Base-by-base conservation (phyloP, 2,888 invertebrate species). In the Apamea sordens region DNA sequence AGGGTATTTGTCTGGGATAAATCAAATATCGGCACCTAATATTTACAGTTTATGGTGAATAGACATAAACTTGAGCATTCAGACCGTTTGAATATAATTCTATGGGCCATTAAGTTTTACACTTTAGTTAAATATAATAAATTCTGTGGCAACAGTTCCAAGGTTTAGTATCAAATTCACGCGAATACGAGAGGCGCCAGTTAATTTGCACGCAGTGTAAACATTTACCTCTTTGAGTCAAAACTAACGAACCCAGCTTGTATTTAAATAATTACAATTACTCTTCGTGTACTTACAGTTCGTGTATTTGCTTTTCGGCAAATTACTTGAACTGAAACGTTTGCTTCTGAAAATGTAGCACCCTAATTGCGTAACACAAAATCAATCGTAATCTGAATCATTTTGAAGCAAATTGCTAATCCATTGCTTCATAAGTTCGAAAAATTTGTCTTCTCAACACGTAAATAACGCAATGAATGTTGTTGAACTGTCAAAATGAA, bases 181-280 rank as follows among this genome's bases (percentile, higher is more conserved):
- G 70, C 71, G 72, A 80, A 75, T 63, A 80, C 53, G 47, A 71
- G 68, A 77, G 85, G 81, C 81, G 85, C 85, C 85, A 61, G 63
- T 69, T 74, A 69, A 75, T 85, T 85, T 81, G 44, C 85, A 70
- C 63, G 36, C 41, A 47, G 61, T 69, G 72, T 85, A 67, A 76
- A 83, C 50, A 83, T 76, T 80, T 80, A 50, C 73, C n/a, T 61
- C 18, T 61, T 71, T 56, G 67, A 72, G 63, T 15, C 36, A 61
- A 80, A 81, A 73, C 85, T 69, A 81, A 80, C 65, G 65, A 80
- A 72, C 28, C n/a, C 10, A 8, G 59, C 28, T 77, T 80, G n/a
- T 72, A 56, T 75, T 69, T 69, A 72, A 84, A 68, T 76, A 77
- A 73, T 56, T 77, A 15, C 76, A 64, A 84, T 80, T 72, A 68